Percentiles rank a stretch among this genome's conserved stretches.
These are phyloP conservation scores for Catharus fuscescens DNA, from an alignment of 2,113 vertebrate species.

Conservation along the genomic window DNA sequence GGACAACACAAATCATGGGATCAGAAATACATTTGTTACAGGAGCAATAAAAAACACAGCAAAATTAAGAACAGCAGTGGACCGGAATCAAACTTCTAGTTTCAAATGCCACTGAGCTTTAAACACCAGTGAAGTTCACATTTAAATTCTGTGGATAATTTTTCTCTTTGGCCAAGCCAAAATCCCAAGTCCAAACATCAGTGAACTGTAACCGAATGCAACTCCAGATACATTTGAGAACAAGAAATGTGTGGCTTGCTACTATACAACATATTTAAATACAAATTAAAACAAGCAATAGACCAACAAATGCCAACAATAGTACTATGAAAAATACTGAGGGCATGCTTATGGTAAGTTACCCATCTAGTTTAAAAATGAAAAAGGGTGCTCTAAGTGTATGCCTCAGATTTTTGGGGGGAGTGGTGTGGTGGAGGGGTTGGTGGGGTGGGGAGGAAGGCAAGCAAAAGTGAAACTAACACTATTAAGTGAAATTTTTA, in stretches of 20 bases:
- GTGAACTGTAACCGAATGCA: neutral
- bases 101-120: conserved; percentile 20
- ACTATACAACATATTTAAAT: neutral
- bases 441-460: neutral
- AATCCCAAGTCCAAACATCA: neutral
- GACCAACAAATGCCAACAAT: neutral
- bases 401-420: neutral
- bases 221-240: neutral
- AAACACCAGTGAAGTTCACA: neutral
- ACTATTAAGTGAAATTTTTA: neutral
- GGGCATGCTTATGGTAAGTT: neutral
- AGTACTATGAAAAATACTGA: neutral
- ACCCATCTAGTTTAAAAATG: neutral
- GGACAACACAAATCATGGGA: neutral
- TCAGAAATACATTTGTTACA: neutral
- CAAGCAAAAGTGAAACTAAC: neutral
- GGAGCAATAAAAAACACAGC: neutral
- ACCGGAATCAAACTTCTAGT: neutral
- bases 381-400: neutral
- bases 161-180: neutral
- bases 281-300: conserved; percentile 14
- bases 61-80: conserved; percentile 12
- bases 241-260: neutral
- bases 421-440: no score
- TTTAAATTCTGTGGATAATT: neutral